Evolutionary conservation across 2,113 vertebrate species (phyloP).

Genomic region (Anser cygnoides): DNA sequence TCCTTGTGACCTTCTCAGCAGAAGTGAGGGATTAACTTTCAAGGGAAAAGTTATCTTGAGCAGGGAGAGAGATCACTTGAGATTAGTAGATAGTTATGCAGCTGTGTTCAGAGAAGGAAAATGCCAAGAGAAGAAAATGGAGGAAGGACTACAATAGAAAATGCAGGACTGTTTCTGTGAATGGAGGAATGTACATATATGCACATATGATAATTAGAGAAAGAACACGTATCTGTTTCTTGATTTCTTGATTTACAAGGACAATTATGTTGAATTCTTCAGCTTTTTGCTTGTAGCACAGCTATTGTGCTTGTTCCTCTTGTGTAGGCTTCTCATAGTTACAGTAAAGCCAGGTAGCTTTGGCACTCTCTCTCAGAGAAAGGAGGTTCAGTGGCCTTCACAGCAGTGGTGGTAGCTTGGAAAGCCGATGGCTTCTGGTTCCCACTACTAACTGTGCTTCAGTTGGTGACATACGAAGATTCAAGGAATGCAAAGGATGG

Average conservation of each 20-base stretch:
- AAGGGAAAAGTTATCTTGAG: slow-evolving; percentile 4
- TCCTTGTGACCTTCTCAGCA: neutral
- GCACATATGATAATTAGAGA: neutral
- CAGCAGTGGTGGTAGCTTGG: neutral
- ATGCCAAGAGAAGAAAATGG: neutral
- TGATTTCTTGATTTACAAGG: neutral
- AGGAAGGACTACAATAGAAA: neutral
- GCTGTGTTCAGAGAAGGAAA: neutral
- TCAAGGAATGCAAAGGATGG: neutral
- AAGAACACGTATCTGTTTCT: neutral
- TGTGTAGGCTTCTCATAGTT: neutral
- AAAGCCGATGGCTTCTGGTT: neutral
- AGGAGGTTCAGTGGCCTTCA: neutral
- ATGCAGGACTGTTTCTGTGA: neutral
- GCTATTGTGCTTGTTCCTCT: neutral
- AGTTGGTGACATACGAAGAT: neutral
- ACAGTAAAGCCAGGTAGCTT: neutral
- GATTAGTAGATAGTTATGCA: neutral
- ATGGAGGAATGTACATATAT: neutral
- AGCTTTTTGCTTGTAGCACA: neutral
- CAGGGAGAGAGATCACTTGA: neutral
- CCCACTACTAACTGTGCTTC: neutral
- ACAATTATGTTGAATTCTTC: neutral
- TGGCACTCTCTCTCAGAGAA: neutral
- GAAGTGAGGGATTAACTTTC: neutral